phyloP scores from a whole-genome alignment of 1,140 invertebrate species.

The Drosophila virilis region DNA sequence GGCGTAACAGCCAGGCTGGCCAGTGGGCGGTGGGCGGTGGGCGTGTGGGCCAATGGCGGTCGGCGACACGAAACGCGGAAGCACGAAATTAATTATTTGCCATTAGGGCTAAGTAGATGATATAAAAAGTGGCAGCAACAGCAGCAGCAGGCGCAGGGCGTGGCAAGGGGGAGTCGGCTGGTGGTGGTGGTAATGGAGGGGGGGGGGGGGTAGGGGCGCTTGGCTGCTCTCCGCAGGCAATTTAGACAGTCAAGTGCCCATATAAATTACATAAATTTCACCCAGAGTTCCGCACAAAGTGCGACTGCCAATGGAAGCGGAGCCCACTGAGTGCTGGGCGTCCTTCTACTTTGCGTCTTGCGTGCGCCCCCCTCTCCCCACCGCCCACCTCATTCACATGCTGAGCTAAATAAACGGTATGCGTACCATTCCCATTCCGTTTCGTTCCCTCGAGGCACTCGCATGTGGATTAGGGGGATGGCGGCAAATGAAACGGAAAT shows the following conservation, averaged over 20 bases:
- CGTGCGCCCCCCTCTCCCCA: neutral
- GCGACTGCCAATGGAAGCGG: constrained; percentile 24
- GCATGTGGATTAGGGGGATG: no score
- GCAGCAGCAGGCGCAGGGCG: neutral
- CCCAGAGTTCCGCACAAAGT: constrained; percentile 57
- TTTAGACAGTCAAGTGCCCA: constrained; percentile 84
- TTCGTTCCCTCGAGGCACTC: neutral
- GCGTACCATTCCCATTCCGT: constrained; percentile 1
- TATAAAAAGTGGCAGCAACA: constrained; percentile 76
- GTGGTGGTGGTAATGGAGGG: no score
- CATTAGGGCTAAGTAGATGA: constrained; percentile 84
- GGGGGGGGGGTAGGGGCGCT: neutral
- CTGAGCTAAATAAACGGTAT: constrained; percentile 23
- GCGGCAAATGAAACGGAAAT: neutral
- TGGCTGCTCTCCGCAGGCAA: constrained; percentile 74
- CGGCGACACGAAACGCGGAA: constrained; percentile 64
- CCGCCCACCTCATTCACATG: constrained; percentile 1
- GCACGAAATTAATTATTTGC: constrained; percentile 84
- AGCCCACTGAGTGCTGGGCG: constrained; percentile 22
- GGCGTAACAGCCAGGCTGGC: neutral
- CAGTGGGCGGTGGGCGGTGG: constrained; percentile 31
- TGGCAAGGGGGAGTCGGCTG: neutral
- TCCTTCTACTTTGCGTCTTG: neutral
- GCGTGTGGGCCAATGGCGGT: constrained; percentile 2
- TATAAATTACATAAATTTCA: constrained; percentile 85